phyloP scores from a whole-genome alignment of 1,140 invertebrate species.

The Drosophila punjabiensis region DNA sequence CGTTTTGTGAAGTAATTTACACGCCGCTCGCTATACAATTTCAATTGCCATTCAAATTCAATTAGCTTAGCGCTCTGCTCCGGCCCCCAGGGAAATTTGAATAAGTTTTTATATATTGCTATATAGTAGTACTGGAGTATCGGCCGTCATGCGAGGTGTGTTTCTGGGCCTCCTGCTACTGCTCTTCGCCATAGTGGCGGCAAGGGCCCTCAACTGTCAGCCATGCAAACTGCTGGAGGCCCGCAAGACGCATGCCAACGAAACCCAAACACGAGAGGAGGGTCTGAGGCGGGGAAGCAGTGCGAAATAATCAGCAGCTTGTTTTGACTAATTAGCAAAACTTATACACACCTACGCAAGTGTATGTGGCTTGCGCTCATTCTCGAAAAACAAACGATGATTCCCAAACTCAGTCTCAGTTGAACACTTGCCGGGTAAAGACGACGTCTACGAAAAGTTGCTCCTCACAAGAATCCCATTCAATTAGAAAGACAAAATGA shows the following conservation, averaged over 20 bases:
- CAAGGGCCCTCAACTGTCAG: constrained; percentile 66
- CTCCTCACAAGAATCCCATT: not conserved
- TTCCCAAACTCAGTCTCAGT: constrained; percentile 55
- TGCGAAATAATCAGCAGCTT: constrained; percentile 54
- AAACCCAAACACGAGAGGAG: constrained; percentile 22
- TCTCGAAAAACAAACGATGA: constrained; percentile 11
- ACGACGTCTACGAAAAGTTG: not conserved
- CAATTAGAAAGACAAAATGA: constrained; percentile 51
- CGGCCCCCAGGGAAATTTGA: constrained; percentile 63
- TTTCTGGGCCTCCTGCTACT: constrained; percentile 38
- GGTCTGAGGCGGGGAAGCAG: not conserved
- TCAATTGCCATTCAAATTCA: constrained; percentile 66
- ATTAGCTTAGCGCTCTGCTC: constrained; percentile 28
- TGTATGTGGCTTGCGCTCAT: not conserved
- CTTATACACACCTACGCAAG: constrained; percentile 28
- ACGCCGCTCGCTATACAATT: constrained; percentile 18
- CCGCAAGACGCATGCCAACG: constrained; percentile 62
- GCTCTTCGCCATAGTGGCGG: constrained; percentile 14
- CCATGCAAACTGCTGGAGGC: constrained; percentile 74
- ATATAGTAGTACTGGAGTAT: constrained; percentile 55
- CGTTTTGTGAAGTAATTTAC: constrained; percentile 56
- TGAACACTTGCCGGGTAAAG: constrained; percentile 41
- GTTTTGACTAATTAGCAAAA: constrained; percentile 76
- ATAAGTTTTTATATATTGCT: constrained; percentile 38
- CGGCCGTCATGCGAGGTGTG: constrained; percentile 52